Evolutionary conservation across 2,888 invertebrate genomes (phyloP), one percentile per base, ranked within the genome.

Genomic region (Parnassius orleans): DNA sequence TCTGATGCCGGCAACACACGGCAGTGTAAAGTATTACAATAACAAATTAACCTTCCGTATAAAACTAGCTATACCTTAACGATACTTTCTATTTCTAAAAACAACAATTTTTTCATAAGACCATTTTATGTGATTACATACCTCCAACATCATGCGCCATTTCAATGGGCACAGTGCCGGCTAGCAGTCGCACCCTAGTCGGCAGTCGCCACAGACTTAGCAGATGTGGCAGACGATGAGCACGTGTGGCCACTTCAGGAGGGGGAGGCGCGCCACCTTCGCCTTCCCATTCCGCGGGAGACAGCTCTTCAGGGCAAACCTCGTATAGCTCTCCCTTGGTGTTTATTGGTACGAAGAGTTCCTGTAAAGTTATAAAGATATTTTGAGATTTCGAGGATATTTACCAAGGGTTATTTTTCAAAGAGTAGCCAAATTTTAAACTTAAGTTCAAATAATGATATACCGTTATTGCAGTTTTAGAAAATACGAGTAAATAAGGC

Each of bases 241-340:
- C 92, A 75, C 94, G 83, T 65, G 92, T 86, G 63, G 93, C 88
- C 63, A 93, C 93, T 63, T 86, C 90, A 33, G 88, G 81, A 2
- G 84, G 80, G 42, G 86, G 90, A 10, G 74, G 44, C 68, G 76
- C 86, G 67, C 89, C 88, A 78, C 82, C 91, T 73, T 87, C 92
- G 70, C 70, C 92, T 68, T 92, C 88, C 83, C 92, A 89, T 67
- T 93, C 93, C 69, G 86, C 92, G 55, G 91, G 92, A 47, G 93
- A 92, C 76, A 91, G 70, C 88, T 90, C 84, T 78, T 89, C 83
- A 67, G 92, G 87, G 83, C 93, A 81, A 84, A 94, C 83, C 87
- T 95, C 87, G 81, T 95, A 96, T 81, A 95, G 94, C 81, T 95
- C 95, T 52, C 95, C 95, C 80, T 95, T 95, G 59, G 95, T 94